Evolutionary conservation across 2,888 invertebrate species (phyloP).

Genomic region (Caenorhabditis japonica): DNA sequence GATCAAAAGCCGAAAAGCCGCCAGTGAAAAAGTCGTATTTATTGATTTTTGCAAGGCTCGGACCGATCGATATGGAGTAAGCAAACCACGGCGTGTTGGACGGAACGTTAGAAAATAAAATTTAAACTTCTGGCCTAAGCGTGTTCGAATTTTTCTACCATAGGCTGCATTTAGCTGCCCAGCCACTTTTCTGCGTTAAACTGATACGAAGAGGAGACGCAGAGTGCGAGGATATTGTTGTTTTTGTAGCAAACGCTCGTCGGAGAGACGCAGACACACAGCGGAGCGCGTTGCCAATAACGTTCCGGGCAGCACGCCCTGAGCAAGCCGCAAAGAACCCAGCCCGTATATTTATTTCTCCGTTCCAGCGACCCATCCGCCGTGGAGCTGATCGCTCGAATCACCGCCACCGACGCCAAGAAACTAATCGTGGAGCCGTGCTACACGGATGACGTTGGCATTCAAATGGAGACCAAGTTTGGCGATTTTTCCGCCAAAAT

Average conservation of each 20-base stretch:
- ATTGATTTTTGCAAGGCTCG: constrained; percentile 30
- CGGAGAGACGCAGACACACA: too few species aligned
- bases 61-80: constrained; percentile 35
- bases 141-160: constrained; percentile 6
- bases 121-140: not conserved
- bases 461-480: constrained; percentile 29
- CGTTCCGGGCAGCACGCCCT: too few species aligned
- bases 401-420: constrained; percentile 19
- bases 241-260: too few species aligned
- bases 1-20: not conserved
- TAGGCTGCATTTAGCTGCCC: too few species aligned
- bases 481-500: constrained; percentile 40
- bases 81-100: too few species aligned
- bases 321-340: too few species aligned
- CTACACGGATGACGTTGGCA: constrained; percentile 15
- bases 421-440: constrained; percentile 32
- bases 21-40: constrained; percentile 15
- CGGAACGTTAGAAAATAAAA: too few species aligned
- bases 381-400: constrained; percentile 16
- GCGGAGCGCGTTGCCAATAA: too few species aligned
- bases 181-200: too few species aligned
- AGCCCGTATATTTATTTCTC: too few species aligned
- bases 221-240: too few species aligned
- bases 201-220: too few species aligned
- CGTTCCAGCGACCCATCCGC: constrained; percentile 29